These are phyloP conservation scores for Nasonia giraulti DNA, from an alignment of 1,140 invertebrate species.

Conservation along the genomic window DNA sequence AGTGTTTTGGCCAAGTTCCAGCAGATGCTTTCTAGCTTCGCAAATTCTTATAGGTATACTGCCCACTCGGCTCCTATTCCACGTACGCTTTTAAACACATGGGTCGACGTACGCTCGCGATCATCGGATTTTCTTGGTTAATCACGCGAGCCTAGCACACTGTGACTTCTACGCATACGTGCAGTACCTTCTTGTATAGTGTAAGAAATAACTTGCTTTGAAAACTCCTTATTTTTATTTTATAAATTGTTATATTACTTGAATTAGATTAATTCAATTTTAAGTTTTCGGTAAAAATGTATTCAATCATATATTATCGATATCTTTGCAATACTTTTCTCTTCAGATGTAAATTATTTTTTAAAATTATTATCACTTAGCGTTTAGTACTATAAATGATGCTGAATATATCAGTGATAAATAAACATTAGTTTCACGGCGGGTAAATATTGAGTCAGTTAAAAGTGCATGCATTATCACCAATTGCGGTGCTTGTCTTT, in stretches of 20 bases:
- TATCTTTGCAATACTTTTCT: too few species aligned
- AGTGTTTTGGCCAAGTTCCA: conserved; percentile 59
- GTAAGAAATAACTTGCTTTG: conserved; percentile 10
- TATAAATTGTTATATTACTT: background rate
- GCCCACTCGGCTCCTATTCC: conserved; percentile 41
- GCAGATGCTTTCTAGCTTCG: conserved; percentile 56
- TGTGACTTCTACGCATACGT: background rate
- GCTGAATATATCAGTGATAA: too few species aligned
- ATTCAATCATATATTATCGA: too few species aligned
- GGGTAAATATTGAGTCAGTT: background rate
- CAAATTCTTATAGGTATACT: conserved; percentile 59
- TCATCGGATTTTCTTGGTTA: conserved; percentile 62
- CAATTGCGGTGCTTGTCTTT: conserved; percentile 9
- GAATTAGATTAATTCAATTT: too few species aligned
- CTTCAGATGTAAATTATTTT: too few species aligned
- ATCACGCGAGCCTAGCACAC: conserved; percentile 52
- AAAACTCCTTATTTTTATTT: background rate
- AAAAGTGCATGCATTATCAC: conserved; percentile 24
- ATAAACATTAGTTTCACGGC: too few species aligned
- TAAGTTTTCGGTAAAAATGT: too few species aligned
- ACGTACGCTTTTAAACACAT: conserved; percentile 43
- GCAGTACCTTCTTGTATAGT: background rate
- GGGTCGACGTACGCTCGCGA: conserved; percentile 58
- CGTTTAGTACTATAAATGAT: too few species aligned
- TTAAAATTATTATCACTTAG: too few species aligned